These are phyloP conservation scores for Varanus salvator DNA, from an alignment of 2,113 vertebrate genomes.

Conservation along the genomic window DNA sequence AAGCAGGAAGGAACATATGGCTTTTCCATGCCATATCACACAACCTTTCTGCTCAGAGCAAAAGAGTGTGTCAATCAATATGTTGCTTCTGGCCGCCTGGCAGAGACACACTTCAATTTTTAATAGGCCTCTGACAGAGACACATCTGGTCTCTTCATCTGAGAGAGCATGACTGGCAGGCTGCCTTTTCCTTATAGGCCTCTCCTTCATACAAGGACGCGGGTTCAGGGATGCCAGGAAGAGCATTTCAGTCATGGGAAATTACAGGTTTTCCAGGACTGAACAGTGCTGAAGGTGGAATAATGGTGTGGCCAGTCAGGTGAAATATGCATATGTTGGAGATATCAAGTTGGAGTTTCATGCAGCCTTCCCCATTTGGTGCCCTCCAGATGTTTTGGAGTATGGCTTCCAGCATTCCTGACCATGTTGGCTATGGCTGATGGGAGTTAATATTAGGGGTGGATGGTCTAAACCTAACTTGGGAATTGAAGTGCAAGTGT, in stretches of 20 bases:
- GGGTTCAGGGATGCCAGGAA: neutral
- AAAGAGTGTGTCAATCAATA: conserved; percentile 50
- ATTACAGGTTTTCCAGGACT: neutral
- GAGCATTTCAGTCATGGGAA: neutral
- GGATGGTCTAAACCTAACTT: neutral
- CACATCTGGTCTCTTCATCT: conserved; percentile 46
- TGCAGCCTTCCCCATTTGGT: no score
- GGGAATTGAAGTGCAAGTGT: accelerated
- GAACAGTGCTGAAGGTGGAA: neutral
- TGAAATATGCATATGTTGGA: neutral
- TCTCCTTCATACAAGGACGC: accelerated
- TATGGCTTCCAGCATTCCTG: no score
- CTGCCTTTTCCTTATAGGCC: accelerated
- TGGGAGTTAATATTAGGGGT: neutral
- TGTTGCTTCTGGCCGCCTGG: conserved; percentile 35
- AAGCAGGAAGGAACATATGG: neutral
- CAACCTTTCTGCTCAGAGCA: conserved; percentile 27
- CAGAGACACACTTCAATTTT: conserved; percentile 63
- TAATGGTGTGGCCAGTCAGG: neutral
- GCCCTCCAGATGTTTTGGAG: no score
- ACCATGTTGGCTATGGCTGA: no score
- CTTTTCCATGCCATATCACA: neutral
- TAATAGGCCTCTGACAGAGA: conserved; percentile 45
- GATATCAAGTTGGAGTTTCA: no score
- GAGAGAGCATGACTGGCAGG: neutral